phyloP scores from a whole-genome alignment of 2,797 vertebrate genomes.

The Galaxias olidus region DNA sequence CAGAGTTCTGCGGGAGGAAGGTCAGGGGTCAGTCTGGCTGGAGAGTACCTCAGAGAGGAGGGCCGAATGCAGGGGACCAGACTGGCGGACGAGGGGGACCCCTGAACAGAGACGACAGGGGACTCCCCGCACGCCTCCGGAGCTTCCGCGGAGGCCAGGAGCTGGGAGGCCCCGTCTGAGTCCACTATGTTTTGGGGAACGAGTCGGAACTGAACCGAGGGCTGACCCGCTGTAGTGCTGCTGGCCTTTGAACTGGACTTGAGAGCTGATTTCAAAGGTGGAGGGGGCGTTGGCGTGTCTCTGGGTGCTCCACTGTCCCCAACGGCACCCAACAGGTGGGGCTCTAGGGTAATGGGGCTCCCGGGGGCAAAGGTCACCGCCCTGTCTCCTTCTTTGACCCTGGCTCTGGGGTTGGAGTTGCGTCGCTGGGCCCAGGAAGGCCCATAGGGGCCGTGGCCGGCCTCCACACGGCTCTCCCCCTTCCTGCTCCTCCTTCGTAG shows the following conservation, averaged over 20 bases:
- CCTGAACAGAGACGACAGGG: slow-evolving; percentile 56
- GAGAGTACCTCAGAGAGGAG: slow-evolving; percentile 72
- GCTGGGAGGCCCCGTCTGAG: slow-evolving; percentile 52
- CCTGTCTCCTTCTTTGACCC: slow-evolving; percentile 57
- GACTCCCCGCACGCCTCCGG: slow-evolving; percentile 60
- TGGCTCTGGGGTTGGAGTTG: slow-evolving; percentile 74
- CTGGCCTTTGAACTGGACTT: slow-evolving; percentile 75
- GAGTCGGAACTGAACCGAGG: slow-evolving; percentile 66
- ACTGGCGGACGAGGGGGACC: slow-evolving; percentile 62
- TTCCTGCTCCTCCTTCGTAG: slow-evolving; percentile 76
- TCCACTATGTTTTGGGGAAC: slow-evolving; percentile 55
- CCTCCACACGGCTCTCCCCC: slow-evolving; percentile 73
- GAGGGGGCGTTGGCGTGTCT: slow-evolving; percentile 47
- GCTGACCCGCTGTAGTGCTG: slow-evolving; percentile 44
- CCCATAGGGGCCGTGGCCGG: slow-evolving; percentile 72
- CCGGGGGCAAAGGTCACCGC: slow-evolving; percentile 64
- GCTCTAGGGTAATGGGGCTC: slow-evolving; percentile 57
- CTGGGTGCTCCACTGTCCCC: slow-evolving; percentile 36
- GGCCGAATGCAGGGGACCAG: slow-evolving; percentile 61
- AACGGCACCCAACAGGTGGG: slow-evolving; percentile 42
- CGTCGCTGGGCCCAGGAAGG: slow-evolving; percentile 74
- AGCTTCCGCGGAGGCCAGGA: slow-evolving; percentile 43
- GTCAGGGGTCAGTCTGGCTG: slow-evolving; percentile 59
- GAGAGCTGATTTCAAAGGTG: slow-evolving; percentile 79
- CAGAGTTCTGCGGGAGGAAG: slow-evolving; percentile 63